Evolutionary conservation across 37 sponge, comb jelly and placozoan species (phyloP).

Genomic region (Beroe forskalii): DNA sequence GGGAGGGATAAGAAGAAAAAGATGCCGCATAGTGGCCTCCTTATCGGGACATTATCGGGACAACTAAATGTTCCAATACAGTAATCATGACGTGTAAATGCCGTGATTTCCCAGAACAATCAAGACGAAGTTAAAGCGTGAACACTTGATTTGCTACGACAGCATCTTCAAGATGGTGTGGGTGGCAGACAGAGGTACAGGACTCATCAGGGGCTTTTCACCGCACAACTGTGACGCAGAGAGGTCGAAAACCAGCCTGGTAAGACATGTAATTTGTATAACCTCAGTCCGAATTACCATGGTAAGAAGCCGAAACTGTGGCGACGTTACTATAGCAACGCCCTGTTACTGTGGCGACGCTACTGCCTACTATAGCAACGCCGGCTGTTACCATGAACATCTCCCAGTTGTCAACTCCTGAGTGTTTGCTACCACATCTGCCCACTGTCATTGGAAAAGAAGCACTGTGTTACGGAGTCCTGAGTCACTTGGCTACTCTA

Average conservation of each 20-base stretch:
- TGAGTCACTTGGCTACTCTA: constrained; percentile 8
- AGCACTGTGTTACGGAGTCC: constrained; percentile 44
- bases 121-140: background rate
- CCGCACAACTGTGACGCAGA: background rate
- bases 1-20: too few relatives aligned
- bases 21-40: too few relatives aligned
- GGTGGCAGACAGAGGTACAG: background rate
- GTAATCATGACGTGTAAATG: too few relatives aligned
- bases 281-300: background rate
- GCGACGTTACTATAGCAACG: too few relatives aligned
- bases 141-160: constrained; percentile 14
- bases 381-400: background rate
- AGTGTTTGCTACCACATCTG: constrained; percentile 21
- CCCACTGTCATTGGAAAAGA: background rate
- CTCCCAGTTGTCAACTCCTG: constrained; percentile 3
- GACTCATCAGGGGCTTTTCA: background rate
- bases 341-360: too few relatives aligned
- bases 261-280: too few relatives aligned
- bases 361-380: too few relatives aligned
- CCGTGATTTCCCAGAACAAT: too few relatives aligned
- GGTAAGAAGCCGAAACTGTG: too few relatives aligned
- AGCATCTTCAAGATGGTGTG: constrained; percentile 28
- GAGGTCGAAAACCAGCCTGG: too few relatives aligned
- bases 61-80: too few relatives aligned
- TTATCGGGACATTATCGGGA: too few relatives aligned